Base-by-base conservation (phyloP, 1,140 invertebrate genomes). In the Colletes gigas region DNA sequence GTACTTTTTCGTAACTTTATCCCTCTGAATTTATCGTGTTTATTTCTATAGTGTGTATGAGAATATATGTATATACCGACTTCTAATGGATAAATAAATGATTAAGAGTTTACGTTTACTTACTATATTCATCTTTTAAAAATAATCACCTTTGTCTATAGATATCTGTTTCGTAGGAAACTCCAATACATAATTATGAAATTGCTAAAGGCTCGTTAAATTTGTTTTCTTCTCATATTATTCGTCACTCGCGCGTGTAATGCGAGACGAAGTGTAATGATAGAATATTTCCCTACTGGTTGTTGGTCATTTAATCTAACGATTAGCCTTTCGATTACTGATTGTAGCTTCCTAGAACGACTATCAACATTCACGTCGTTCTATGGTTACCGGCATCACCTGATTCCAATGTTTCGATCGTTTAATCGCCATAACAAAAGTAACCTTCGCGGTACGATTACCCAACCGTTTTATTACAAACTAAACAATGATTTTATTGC, bases 341-440 rank as follows among this genome's bases (percentile, higher is more conserved):
- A 30, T 63, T 10, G 10, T 39, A 17, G 41, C 55, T 57, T 59
- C 21, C 10, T 30, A 14, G 44, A 41, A 15, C 14, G 4, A 55
- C n/a, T 44, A 47, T 70, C 66, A 75, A 72, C 41, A 57, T 5
- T 41, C 5, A 47, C 55, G 19, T n/a, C 21, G 10, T 55, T 30
- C 69, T 47, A 65, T n/a, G n/a, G 55, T 74, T 78, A 55, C 47
- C 44, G 54, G 39, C 71, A 71, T 57, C 47, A 19, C 52, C 15
- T 54, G 77, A 84, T 69, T 57, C 4, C 6, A 5, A 59, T 63
- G 62, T 84, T 84, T 84, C 39, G 21, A 66, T 73, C 65, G 59
- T 82, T 84, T 70, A 82, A 82, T 85, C 62, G 59, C 17, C 69
- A 44, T 70, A 70, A 85, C 67, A 55, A 62, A 52, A 21, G 50